Percentiles rank a stretch among this genome's conserved stretches.
phyloP scores from a whole-genome alignment of 30 jellyfish, hydroid and myxozoan species.

The Phacellophora camtschatica region DNA sequence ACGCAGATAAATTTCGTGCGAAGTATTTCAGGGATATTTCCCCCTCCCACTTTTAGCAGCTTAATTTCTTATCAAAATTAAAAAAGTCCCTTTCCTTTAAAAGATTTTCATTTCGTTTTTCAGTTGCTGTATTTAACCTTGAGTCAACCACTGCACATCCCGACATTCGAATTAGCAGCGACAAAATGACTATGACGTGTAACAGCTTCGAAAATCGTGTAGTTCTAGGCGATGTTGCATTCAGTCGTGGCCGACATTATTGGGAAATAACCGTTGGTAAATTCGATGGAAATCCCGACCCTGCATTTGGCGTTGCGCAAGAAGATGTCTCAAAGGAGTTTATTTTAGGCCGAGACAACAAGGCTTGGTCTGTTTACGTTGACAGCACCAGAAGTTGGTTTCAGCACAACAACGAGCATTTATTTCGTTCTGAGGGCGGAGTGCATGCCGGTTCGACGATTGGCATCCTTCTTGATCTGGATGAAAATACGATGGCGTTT shows the following conservation, averaged over 20 bases:
- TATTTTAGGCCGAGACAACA: conserved; percentile 87
- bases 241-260: conserved; percentile 90
- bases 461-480: conserved; percentile 87
- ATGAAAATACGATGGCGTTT: conserved; percentile 69
- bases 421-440: conserved; percentile 96
- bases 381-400: conserved; percentile 98
- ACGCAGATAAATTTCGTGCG: no score
- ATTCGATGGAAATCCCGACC: conserved; percentile 95
- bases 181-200: conserved; percentile 74
- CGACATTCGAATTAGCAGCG: conserved; percentile 59
- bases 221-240: conserved; percentile 91
- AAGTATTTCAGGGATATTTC: no score
- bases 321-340: conserved; percentile 78
- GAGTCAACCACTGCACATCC: conserved; percentile 78
- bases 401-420: conserved; percentile 94
- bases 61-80: no score
- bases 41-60: no score
- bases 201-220: conserved; percentile 88
- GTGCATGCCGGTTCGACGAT: conserved; percentile 82
- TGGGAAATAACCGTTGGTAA: conserved; percentile 82
- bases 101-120: not conserved
- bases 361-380: conserved; percentile 96
- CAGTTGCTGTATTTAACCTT: conserved; percentile 89
- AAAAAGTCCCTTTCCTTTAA: not conserved
- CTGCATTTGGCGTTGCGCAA: conserved; percentile 93